These are phyloP conservation scores for Congeria kusceri DNA, from an alignment of 2,888 invertebrate species.

Conservation along the genomic window DNA sequence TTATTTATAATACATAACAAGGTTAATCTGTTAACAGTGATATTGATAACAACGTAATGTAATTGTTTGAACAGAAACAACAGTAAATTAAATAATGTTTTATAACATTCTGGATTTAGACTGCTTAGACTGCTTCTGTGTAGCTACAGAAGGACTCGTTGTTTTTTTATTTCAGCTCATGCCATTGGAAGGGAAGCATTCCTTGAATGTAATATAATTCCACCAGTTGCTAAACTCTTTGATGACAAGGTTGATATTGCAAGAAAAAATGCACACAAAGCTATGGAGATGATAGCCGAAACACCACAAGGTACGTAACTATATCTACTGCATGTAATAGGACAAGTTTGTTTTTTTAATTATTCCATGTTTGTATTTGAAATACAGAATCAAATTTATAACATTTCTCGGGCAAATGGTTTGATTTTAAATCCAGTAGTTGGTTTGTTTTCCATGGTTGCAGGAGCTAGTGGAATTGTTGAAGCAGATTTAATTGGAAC, in stretches of 20 bases:
- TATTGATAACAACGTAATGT: no score
- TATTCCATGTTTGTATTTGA: no score
- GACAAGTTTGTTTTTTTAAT: neutral
- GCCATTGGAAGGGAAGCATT: slow-evolving; percentile 85
- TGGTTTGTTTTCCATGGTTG: slow-evolving; percentile 16
- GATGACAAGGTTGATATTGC: slow-evolving; percentile 84
- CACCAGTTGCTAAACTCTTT: slow-evolving; percentile 82
- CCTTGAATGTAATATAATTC: slow-evolving; percentile 80
- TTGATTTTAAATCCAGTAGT: neutral
- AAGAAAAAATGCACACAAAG: slow-evolving; percentile 84
- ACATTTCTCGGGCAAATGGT: neutral
- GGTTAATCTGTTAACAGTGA: no score
- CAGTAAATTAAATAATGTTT: neutral
- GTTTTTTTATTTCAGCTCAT: slow-evolving; percentile 79
- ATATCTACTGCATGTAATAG: neutral
- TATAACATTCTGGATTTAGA: neutral
- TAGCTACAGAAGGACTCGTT: no score
- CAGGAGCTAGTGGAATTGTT: slow-evolving; percentile 84
- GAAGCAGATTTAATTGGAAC: slow-evolving; percentile 80
- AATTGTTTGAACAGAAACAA: no score
- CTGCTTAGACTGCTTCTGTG: neutral
- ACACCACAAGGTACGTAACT: slow-evolving; percentile 78
- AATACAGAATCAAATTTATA: neutral
- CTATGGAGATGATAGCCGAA: slow-evolving; percentile 84
- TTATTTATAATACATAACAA: no score